phyloP scores from a whole-genome alignment of 2,797 vertebrate genomes.

The Tenualosa ilisha region DNA sequence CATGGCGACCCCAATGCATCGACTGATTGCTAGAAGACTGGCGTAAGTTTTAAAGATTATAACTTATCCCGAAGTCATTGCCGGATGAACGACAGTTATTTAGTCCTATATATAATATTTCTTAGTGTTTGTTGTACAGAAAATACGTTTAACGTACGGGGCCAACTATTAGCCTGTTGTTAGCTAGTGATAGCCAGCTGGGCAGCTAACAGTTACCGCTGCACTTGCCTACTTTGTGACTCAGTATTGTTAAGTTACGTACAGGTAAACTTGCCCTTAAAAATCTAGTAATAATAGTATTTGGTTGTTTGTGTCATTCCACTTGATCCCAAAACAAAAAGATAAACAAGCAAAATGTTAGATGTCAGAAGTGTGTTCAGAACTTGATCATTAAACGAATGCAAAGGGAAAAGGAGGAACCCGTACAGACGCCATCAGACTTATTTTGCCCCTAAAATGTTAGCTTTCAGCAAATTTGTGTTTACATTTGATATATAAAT shows the following conservation, averaged over 20 bases:
- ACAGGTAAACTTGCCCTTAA: background rate
- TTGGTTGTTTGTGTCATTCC: no score
- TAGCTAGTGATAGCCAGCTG: background rate
- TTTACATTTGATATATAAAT: background rate
- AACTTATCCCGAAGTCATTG: background rate
- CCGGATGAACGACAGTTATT: background rate
- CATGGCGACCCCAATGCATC: constrained; percentile 99
- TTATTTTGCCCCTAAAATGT: background rate
- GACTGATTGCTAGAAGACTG: constrained; percentile 90
- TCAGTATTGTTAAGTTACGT: background rate
- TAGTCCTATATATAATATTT: background rate
- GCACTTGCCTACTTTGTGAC: background rate
- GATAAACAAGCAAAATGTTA: no score
- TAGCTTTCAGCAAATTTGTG: background rate
- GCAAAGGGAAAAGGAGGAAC: no score
- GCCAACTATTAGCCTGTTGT: background rate
- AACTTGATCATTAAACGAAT: no score
- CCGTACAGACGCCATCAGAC: no score
- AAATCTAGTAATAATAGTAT: no score
- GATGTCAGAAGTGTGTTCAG: no score
- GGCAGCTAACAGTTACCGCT: background rate
- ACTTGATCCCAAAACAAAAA: no score
- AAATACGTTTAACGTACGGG: background rate
- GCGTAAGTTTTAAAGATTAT: constrained; percentile 78
- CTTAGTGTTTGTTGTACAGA: background rate